phyloP scores from a whole-genome alignment of 2,888 invertebrate genomes.

The Ophion ventricosus region DNA sequence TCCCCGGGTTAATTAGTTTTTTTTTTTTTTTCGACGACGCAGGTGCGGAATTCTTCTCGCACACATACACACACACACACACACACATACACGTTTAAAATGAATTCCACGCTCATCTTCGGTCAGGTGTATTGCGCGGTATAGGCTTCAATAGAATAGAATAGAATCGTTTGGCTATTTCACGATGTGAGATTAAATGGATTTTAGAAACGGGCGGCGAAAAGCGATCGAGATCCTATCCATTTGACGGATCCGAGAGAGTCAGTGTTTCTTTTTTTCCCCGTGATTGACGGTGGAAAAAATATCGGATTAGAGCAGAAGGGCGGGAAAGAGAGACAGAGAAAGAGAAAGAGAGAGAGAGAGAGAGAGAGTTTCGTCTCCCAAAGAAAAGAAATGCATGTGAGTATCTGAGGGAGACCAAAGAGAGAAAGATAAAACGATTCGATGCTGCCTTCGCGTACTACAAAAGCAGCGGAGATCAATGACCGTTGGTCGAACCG shows the following conservation, averaged over 20 bases:
- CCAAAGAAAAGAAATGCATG: slow-evolving; percentile 4
- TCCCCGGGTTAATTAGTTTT: slow-evolving; percentile 45
- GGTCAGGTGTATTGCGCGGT: slow-evolving; percentile 8
- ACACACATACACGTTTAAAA: background rate
- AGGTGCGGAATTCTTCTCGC: slow-evolving; percentile 25
- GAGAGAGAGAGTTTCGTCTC: background rate
- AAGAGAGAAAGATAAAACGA: background rate
- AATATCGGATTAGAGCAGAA: background rate
- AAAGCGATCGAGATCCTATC: background rate
- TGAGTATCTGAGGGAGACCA: background rate
- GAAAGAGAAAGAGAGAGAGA: background rate
- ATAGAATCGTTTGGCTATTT: slow-evolving; percentile 22
- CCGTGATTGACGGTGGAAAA: background rate
- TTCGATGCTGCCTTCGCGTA: slow-evolving; percentile 43
- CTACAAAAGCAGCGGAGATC: slow-evolving; percentile 70
- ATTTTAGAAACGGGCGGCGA: background rate
- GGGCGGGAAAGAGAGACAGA: background rate
- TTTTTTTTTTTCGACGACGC: slow-evolving; percentile 27
- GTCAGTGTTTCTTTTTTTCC: background rate
- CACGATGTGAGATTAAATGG: background rate
- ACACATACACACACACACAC: background rate
- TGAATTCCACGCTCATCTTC: slow-evolving; percentile 5
- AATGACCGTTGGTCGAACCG: slow-evolving; percentile 69
- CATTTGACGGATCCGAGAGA: background rate
- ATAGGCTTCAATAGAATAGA: background rate